These are phyloP conservation scores for Sparus aurata DNA, from an alignment of 2,797 vertebrate species.

Conservation along the genomic window DNA sequence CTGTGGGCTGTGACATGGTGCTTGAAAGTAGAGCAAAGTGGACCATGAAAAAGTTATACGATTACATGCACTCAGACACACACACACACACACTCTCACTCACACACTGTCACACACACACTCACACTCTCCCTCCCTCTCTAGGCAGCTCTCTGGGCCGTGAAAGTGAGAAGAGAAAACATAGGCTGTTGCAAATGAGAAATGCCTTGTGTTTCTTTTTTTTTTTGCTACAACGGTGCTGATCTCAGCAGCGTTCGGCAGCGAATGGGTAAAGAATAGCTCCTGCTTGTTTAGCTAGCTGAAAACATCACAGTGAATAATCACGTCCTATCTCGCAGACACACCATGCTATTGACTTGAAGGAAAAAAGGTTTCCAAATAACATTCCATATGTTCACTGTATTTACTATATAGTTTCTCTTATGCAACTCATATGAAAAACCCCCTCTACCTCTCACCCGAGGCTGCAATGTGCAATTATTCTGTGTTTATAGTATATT, in stretches of 20 bases:
- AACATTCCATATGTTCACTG: conserved; percentile 14
- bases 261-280: conserved; percentile 71
- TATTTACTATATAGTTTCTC: conserved; percentile 23
- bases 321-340: conserved; percentile 54
- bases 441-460: conserved; percentile 25
- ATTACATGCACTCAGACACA: conserved; percentile 31
- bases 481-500: conserved; percentile 46
- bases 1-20: conserved; percentile 56
- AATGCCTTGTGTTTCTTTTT: conserved; percentile 53
- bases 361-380: conserved; percentile 49
- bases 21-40: conserved; percentile 72
- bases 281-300: conserved; percentile 69
- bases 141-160: conserved; percentile 71
- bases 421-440: conserved; percentile 39
- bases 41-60: conserved; percentile 76
- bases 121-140: conserved; percentile 44
- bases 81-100: background rate
- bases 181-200: conserved; percentile 76
- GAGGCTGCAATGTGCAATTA: conserved; percentile 58
- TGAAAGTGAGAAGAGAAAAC: conserved; percentile 77
- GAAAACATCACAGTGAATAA: conserved; percentile 69
- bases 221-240: conserved; percentile 51
- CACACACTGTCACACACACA: conserved; percentile 14
- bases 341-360: conserved; percentile 63
- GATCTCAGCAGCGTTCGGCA: conserved; percentile 73